These are phyloP conservation scores for Setophaga petechia DNA, from an alignment of 2,113 vertebrate species.

Conservation along the genomic window DNA sequence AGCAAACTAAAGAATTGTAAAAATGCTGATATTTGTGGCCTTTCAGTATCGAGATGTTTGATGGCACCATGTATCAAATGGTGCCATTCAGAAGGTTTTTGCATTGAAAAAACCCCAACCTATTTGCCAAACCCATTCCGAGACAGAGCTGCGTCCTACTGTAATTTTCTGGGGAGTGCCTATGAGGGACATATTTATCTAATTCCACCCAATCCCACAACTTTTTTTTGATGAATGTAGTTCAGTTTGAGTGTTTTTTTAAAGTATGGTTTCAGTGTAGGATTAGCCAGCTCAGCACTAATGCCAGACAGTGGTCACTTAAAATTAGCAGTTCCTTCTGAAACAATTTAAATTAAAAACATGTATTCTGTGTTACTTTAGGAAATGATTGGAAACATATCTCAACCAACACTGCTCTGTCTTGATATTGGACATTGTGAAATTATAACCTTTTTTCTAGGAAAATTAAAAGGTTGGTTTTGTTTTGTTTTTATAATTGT, in stretches of 20 bases:
- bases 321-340: conserved; percentile 70
- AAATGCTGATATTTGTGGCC: neutral
- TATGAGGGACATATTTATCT: conserved; percentile 66
- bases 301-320: conserved; percentile 70
- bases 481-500: conserved; percentile 67
- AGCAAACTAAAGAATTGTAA: neutral
- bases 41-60: neutral
- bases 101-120: conserved; percentile 7
- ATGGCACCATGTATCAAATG: neutral
- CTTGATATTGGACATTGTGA: conserved; percentile 7
- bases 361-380: conserved; percentile 8
- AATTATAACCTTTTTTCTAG: conserved; percentile 40
- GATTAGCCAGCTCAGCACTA: conserved; percentile 73
- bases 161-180: conserved; percentile 71
- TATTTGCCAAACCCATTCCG: conserved; percentile 67
- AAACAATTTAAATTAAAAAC: conserved; percentile 63
- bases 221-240: conserved; percentile 71
- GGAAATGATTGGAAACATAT: conserved; percentile 48
- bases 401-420: neutral
- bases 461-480: conserved; percentile 39
- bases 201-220: conserved; percentile 63
- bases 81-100: conserved; percentile 11
- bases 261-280: conserved; percentile 59
- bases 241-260: conserved; percentile 57
- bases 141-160: conserved; percentile 55